These are phyloP conservation scores for Terebella lapidaria DNA, from an alignment of 2,888 invertebrate species.

Conservation along the genomic window DNA sequence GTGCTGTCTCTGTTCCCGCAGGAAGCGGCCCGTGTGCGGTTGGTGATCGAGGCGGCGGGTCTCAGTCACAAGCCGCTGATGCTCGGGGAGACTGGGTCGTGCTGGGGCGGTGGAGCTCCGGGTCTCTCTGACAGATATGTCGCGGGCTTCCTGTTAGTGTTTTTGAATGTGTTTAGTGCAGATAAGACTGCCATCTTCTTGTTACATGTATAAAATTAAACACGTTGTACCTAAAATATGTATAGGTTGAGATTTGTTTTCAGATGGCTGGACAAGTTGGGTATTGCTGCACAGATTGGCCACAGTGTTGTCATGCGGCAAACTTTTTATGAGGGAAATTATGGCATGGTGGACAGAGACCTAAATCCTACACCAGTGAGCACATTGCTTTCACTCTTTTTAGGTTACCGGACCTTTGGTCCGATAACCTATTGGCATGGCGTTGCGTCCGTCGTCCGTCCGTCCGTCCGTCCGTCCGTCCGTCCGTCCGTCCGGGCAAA, in stretches of 20 bases:
- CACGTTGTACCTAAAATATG: neutral
- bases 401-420: no score
- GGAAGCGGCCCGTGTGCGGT: neutral
- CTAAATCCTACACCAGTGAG: conserved; percentile 8
- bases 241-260: neutral
- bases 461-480: no score
- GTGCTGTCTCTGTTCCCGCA: neutral
- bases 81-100: conserved; percentile 14
- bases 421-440: no score
- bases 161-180: no score
- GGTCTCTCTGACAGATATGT: conserved; percentile 9
- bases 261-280: conserved; percentile 16
- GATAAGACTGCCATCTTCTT: neutral
- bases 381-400: no score
- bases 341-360: neutral
- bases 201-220: neutral
- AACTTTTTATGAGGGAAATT: conserved; percentile 8
- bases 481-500: no score
- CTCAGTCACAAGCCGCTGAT: neutral
- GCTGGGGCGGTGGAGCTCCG: conserved; percentile 5
- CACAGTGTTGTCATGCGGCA: conserved; percentile 10
- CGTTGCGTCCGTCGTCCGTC: no score
- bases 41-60: neutral
- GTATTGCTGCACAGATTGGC: conserved; percentile 7
- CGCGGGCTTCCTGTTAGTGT: conserved; percentile 12